phyloP scores from a whole-genome alignment of 2,797 vertebrate species.

The Limnodromus scolopaceus region DNA sequence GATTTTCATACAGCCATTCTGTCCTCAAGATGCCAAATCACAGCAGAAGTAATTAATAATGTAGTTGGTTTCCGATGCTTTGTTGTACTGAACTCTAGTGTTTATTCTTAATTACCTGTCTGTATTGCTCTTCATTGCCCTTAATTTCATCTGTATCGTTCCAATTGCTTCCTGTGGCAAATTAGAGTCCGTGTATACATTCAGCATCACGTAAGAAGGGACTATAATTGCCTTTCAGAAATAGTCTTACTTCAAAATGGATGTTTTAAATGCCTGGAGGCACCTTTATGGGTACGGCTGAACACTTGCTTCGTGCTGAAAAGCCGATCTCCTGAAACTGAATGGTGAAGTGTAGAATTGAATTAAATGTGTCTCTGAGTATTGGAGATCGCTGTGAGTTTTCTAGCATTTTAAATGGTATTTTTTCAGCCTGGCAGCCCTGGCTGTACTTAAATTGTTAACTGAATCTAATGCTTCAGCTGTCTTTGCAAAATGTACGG shows the following conservation, averaged over 20 bases:
- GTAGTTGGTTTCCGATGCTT: not conserved
- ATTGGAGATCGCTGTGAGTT: not conserved
- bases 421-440: not conserved
- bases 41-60: not conserved
- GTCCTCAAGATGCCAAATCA: not conserved
- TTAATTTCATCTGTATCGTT: not conserved
- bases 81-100: not conserved
- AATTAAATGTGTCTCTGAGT: not conserved
- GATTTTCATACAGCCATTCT: not conserved
- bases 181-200: not conserved
- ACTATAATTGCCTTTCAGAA: not conserved
- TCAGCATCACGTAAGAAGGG: not conserved
- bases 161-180: not conserved
- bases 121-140: not conserved
- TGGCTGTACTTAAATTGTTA: not conserved
- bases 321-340: not conserved
- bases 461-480: not conserved
- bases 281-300: not conserved
- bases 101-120: not conserved
- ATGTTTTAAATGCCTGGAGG: not conserved
- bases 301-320: not conserved
- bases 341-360: not conserved
- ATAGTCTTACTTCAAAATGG: not conserved
- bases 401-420: not conserved
- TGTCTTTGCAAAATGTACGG: not conserved